Conservation (phyloP, 2,888 invertebrate genomes). For the Yponomeuta cagnagella region DNA sequence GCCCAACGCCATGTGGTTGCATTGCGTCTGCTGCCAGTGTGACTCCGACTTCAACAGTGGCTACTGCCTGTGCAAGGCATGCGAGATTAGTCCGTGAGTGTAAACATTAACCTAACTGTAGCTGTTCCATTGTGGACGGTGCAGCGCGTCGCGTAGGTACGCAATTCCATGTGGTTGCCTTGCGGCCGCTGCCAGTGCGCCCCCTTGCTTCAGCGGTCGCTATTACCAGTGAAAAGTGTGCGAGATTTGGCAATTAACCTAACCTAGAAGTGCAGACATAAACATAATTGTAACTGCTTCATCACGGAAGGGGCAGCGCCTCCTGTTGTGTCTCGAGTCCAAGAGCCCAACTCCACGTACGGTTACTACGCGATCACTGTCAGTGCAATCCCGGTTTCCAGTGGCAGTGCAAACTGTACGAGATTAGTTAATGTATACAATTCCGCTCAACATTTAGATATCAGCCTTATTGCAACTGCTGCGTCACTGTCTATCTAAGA, state of each 20-base stretch:
- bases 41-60: slow-evolving; percentile 74
- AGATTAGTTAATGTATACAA: slow-evolving; percentile 36
- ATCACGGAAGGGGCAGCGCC: too few relatives aligned
- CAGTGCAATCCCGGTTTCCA: slow-evolving; percentile 77
- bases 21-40: slow-evolving; percentile 84
- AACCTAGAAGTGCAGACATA: slow-evolving; percentile 38
- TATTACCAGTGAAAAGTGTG: slow-evolving; percentile 77
- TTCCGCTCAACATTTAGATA: too few relatives aligned
- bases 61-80: slow-evolving; percentile 78
- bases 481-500: too few relatives aligned
- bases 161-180: slow-evolving; percentile 79
- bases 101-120: too few relatives aligned
- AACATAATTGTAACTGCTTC: too few relatives aligned
- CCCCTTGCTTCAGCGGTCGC: slow-evolving; percentile 72
- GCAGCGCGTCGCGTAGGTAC: slow-evolving; percentile 77
- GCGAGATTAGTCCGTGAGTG: slow-evolving; percentile 66
- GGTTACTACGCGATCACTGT: slow-evolving; percentile 57
- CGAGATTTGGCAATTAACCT: slow-evolving; percentile 39
- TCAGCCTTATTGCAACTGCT: too few relatives aligned
- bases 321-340: too few relatives aligned
- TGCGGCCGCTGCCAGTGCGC: slow-evolving; percentile 86
- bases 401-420: slow-evolving; percentile 74
- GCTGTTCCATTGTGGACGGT: too few relatives aligned
- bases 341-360: slow-evolving; percentile 77
- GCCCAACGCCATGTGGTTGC: too few relatives aligned